phyloP scores from a whole-genome alignment of 1,140 invertebrate genomes.

The Caenorhabditis latens region DNA sequence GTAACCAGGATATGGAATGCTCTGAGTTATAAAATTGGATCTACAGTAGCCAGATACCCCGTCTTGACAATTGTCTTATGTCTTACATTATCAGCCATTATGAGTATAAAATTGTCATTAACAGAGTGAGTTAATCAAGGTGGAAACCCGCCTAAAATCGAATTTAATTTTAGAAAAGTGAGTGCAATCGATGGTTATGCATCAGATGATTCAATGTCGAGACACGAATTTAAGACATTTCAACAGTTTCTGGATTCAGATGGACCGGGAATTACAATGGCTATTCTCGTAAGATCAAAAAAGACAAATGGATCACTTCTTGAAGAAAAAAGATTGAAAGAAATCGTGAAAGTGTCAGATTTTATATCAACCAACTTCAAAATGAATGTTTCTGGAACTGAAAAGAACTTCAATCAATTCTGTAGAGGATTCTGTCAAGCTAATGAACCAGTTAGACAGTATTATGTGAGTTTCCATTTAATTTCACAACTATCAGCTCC shows the following conservation, averaged over 20 bases:
- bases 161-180: constrained; percentile 32
- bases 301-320: constrained; percentile 33
- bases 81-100: not conserved
- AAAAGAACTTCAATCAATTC: constrained; percentile 58
- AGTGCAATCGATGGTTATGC: constrained; percentile 41
- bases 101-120: constrained; percentile 26
- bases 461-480: constrained; percentile 50
- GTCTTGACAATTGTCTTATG: constrained; percentile 27
- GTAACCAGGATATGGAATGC: constrained; percentile 46
- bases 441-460: constrained; percentile 61
- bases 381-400: constrained; percentile 33
- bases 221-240: constrained; percentile 52
- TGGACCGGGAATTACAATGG: constrained; percentile 48
- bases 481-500: not conserved
- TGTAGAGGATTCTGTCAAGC: constrained; percentile 62
- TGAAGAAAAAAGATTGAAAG: constrained; percentile 5
- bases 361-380: constrained; percentile 54
- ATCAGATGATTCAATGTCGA: constrained; percentile 27
- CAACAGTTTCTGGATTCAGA: constrained; percentile 61
- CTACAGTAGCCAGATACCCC: constrained; percentile 32
- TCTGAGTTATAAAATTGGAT: constrained; percentile 43
- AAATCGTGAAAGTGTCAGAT: constrained; percentile 62
- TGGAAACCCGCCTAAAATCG: not conserved
- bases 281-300: constrained; percentile 67
- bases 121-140: not conserved